Base-by-base conservation (phyloP, 2,113 vertebrate genomes). In the Phaethornis superciliosus region DNA sequence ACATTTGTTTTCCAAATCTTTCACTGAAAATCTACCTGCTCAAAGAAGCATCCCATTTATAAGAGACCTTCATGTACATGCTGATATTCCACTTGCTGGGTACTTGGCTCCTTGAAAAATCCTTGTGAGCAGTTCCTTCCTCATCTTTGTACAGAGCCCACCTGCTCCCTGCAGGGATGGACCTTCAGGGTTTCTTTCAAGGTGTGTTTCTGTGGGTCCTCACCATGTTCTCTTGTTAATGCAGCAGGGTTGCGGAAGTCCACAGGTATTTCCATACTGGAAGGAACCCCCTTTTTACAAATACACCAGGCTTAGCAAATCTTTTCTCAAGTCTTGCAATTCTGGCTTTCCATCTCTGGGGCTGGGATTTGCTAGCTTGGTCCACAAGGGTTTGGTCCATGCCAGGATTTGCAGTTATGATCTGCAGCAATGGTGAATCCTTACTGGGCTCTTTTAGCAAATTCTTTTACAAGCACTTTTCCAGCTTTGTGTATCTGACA, bases 211-310 rank as follows among this genome's bases (percentile, higher is more conserved):
- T 85, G 16, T 44, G 67, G 8, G 16, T 70, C 42, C 58, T 82
- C n/a, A 18, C 17, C 1, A 1, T 5, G 17, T 3, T 54, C 51
- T 23, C 51, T 23, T 51, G 47, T 20, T 59, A 35, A 52, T 0
- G 4, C 65, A 71, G 81, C 33, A 51, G 37, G 54, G 49, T 21
- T 80, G 79, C 70, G 82, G 49, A 69, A 88, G 49, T 35, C 42
- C 35, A 20, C 0, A 0, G 0, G 2, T 18, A 4, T 15, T 72
- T 88, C 42, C 59, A 79, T 32, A 3, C 7, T 14, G 52, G 18
- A 15, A 22, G 8, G 78, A 49, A 91, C 87, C n/a, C 4, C n/a
- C 21, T 55, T 79, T n/a, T 44, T 93, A 42, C 35, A 85, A 76
- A 59, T 26, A 63, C 2, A 1, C 14, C 1, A 3, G n/a, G 12